phyloP scores from a whole-genome alignment of 1,140 invertebrate species.

The Cecropterus lyciades region DNA sequence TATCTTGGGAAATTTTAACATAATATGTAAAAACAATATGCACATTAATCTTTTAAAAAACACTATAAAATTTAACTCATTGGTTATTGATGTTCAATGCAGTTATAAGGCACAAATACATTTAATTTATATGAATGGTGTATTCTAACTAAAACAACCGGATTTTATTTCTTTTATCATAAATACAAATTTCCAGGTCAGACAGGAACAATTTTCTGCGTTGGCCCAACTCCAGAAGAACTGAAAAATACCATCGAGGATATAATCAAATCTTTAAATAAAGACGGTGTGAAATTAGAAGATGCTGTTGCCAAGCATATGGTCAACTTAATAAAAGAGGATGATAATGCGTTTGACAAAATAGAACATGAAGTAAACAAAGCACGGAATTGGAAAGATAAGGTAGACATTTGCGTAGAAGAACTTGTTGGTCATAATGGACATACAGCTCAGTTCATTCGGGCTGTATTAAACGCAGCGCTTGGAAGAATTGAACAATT shows the following conservation, averaged over 20 bases:
- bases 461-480: conserved; percentile 13
- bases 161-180: too few relatives aligned
- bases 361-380: conserved; percentile 2
- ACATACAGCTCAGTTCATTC: conserved; percentile 11
- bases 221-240: conserved; percentile 19
- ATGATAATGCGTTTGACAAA: conserved; percentile 4
- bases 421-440: conserved; percentile 11
- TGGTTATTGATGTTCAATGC: too few relatives aligned
- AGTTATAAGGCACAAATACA: too few relatives aligned
- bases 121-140: too few relatives aligned
- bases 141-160: too few relatives aligned
- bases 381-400: not conserved
- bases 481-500: conserved; percentile 11
- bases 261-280: not conserved
- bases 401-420: conserved; percentile 20
- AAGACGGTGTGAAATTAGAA: not conserved
- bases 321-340: conserved; percentile 14
- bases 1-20: too few relatives aligned
- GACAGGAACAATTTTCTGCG: conserved; percentile 19
- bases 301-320: conserved; percentile 14
- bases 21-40: too few relatives aligned
- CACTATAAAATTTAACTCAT: too few relatives aligned
- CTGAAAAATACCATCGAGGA: conserved; percentile 12
- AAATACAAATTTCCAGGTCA: conserved; percentile 4
- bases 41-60: too few relatives aligned